Evolutionary conservation across 2,113 vertebrate genomes (phyloP).

Genomic region (Hyperoodon ampullatus): DNA sequence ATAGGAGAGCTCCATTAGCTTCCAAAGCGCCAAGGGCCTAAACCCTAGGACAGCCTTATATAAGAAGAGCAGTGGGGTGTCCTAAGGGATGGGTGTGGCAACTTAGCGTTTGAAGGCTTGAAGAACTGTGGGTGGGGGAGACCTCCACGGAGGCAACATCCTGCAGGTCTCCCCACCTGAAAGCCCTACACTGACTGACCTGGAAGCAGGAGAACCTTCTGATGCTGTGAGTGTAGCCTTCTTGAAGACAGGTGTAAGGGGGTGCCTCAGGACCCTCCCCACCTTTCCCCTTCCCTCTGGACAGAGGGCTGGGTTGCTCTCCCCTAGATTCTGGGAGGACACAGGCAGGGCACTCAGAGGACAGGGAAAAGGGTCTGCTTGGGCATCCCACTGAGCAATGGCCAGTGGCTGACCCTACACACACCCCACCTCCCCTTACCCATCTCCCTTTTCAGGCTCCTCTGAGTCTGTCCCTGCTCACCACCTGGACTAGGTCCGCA

Average conservation of each 20-base stretch:
- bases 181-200: background rate
- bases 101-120: background rate
- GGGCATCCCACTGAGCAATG: background rate
- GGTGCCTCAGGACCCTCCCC: background rate
- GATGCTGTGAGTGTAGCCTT: background rate
- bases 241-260: background rate
- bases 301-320: background rate
- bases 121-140: background rate
- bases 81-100: background rate
- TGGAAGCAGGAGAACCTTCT: background rate
- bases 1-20: background rate
- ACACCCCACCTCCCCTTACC: no score
- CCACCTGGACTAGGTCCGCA: background rate
- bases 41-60: background rate
- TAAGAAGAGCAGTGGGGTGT: background rate
- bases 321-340: background rate
- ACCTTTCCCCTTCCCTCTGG: no score
- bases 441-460: background rate
- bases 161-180: background rate
- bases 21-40: background rate
- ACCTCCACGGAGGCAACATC: accelerated
- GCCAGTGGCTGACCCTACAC: background rate
- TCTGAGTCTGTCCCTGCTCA: background rate
- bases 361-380: background rate
- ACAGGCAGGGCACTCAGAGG: background rate